Conservation (phyloP, 1,140 invertebrate species). For the Cataglyphis hispanica region DNA sequence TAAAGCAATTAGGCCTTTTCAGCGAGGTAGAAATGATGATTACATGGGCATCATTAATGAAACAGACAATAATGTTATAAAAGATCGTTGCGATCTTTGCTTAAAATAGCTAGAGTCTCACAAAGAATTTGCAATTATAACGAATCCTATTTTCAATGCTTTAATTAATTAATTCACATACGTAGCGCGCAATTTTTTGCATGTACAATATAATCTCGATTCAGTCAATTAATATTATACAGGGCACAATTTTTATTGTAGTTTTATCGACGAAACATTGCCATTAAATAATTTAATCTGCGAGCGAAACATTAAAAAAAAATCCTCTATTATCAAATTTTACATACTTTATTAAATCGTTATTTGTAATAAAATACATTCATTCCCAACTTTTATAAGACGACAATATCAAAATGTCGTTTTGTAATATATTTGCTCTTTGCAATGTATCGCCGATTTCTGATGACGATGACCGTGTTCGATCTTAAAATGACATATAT, state of each 20-base stretch:
- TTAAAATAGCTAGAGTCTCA: constrained; percentile 47
- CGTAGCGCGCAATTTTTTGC: not conserved
- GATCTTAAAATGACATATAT: constrained; percentile 5
- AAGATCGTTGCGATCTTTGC: constrained; percentile 54
- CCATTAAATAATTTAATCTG: constrained; percentile 14
- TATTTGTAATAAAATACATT: constrained; percentile 23
- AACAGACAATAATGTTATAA: constrained; percentile 68
- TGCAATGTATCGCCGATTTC: not conserved
- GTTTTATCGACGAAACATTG: constrained; percentile 39
- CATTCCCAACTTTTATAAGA: constrained; percentile 1
- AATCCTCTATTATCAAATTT: not conserved
- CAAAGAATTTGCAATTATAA: not conserved
- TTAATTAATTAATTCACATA: constrained; percentile 2
- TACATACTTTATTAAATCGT: not conserved
- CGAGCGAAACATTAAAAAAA: not conserved
- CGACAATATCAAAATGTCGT: not conserved
- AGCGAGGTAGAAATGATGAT: constrained; percentile 4
- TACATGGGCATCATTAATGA: constrained; percentile 39
- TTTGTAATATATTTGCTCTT: not conserved
- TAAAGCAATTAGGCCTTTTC: constrained; percentile 17
- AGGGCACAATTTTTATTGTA: constrained; percentile 70
- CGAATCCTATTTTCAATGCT: constrained; percentile 4
- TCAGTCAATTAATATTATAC: constrained; percentile 67
- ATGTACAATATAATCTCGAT: constrained; percentile 38
- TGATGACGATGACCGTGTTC: not conserved